Conservation (phyloP, 2,113 vertebrate genomes). For the Cepphus grylle region DNA sequence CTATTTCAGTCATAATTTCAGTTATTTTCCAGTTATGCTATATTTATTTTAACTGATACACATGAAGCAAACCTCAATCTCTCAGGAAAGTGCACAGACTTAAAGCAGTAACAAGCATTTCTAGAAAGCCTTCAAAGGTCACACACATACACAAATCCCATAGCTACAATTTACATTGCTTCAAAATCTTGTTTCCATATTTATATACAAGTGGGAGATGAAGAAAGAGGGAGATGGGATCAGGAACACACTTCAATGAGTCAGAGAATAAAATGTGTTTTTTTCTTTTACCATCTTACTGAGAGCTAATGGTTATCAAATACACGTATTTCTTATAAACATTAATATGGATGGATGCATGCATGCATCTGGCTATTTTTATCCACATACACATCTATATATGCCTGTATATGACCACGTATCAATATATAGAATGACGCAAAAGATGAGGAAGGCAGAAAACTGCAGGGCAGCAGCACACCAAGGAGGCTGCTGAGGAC, state of each 20-base stretch:
- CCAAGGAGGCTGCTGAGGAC: neutral
- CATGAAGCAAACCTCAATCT: slow-evolving; percentile 18
- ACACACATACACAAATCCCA: neutral
- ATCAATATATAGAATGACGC: neutral
- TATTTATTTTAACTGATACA: neutral
- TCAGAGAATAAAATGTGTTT: neutral
- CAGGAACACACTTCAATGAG: neutral
- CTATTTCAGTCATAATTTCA: neutral
- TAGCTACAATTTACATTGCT: neutral
- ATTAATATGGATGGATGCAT: neutral
- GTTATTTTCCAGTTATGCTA: slow-evolving; percentile 20
- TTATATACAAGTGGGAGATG: slow-evolving; percentile 26
- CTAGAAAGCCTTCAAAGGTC: slow-evolving; percentile 35
- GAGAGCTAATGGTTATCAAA: neutral
- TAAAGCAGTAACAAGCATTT: neutral
- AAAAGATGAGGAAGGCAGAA: neutral
- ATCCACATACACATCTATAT: neutral
- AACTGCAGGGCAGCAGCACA: neutral
- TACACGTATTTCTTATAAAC: neutral
- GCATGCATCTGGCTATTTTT: neutral
- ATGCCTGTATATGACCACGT: neutral
- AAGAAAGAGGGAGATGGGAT: slow-evolving; percentile 27
- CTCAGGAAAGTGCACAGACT: neutral
- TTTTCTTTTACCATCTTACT: neutral
- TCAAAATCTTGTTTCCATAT: slow-evolving; percentile 38